A percentile compares a stretch with the other conserved stretches of the same genome.
phyloP scores from a whole-genome alignment of 2,888 invertebrate genomes.

The Nomada fabriciana region DNA sequence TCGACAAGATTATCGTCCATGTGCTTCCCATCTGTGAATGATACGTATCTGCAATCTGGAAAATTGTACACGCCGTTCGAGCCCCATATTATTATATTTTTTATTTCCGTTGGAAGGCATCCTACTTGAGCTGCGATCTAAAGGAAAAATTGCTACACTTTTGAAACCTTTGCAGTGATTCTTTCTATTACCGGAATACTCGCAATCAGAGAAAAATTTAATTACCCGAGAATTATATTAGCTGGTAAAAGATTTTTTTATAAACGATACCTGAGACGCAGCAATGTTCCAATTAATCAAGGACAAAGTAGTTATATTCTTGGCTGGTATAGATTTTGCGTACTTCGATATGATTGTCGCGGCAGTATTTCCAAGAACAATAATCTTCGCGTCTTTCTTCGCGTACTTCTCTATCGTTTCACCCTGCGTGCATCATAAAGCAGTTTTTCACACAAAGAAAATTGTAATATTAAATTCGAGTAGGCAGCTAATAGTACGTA shows the following conservation, averaged over 20 bases:
- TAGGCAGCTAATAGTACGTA: conserved; percentile 35
- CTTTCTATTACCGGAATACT: too few relatives aligned
- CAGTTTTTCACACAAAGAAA: neutral
- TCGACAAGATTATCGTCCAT: conserved; percentile 30
- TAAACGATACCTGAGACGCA: conserved; percentile 42
- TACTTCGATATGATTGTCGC: conserved; percentile 61
- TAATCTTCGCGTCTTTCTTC: conserved; percentile 61
- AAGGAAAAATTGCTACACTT: neutral
- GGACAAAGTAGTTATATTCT: conserved; percentile 62
- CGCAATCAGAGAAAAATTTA: too few relatives aligned
- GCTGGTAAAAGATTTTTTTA: neutral
- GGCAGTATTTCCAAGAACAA: conserved; percentile 58
- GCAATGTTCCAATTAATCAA: conserved; percentile 54
- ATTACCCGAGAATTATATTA: neutral
- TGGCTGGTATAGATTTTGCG: conserved; percentile 57
- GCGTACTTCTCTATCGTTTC: conserved; percentile 60
- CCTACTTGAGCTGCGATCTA: conserved; percentile 59
- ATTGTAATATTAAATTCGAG: neutral
- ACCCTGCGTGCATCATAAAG: conserved; percentile 47
- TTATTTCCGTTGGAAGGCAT: conserved; percentile 56
- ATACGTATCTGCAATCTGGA: conserved; percentile 60
- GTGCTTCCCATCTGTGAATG: conserved; percentile 33
- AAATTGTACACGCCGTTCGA: conserved; percentile 45
- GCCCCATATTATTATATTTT: conserved; percentile 71
- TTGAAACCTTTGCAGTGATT: neutral